phyloP scores from a whole-genome alignment of 2,797 vertebrate species.

The Garrulus glandarius region DNA sequence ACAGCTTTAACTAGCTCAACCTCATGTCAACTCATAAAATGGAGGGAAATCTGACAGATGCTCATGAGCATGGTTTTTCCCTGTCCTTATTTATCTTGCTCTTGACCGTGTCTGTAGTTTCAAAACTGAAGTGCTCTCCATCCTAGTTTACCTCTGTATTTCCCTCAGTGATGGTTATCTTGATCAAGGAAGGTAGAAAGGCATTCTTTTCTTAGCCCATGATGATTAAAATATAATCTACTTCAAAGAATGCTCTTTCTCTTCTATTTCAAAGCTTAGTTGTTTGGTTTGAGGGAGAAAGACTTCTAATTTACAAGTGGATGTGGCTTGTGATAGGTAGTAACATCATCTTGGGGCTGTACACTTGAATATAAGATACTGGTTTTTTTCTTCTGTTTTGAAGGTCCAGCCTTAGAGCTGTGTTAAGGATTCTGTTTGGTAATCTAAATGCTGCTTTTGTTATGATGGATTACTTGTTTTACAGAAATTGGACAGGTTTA shows the following conservation, averaged over 20 bases:
- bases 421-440: background rate
- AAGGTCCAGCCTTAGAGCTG: background rate
- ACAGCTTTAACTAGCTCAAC: background rate
- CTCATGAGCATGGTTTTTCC: accelerated
- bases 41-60: background rate
- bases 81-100: background rate
- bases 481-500: background rate
- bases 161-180: background rate
- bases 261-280: background rate
- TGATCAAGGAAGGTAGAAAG: background rate
- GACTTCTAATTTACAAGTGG: background rate
- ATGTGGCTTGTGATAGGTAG: background rate
- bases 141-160: background rate
- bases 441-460: background rate
- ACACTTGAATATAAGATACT: background rate
- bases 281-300: background rate
- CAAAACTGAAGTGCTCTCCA: background rate
- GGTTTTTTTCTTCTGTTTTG: background rate
- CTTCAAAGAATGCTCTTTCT: background rate
- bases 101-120: background rate
- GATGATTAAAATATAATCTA: background rate
- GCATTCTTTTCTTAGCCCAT: background rate
- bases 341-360: background rate
- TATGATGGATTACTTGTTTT: background rate
- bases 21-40: background rate